A percentile compares a stretch with the other conserved stretches of the same genome.
Evolutionary conservation across 2,113 vertebrate species (phyloP).

Genomic region (Rhabdornis inornatus): DNA sequence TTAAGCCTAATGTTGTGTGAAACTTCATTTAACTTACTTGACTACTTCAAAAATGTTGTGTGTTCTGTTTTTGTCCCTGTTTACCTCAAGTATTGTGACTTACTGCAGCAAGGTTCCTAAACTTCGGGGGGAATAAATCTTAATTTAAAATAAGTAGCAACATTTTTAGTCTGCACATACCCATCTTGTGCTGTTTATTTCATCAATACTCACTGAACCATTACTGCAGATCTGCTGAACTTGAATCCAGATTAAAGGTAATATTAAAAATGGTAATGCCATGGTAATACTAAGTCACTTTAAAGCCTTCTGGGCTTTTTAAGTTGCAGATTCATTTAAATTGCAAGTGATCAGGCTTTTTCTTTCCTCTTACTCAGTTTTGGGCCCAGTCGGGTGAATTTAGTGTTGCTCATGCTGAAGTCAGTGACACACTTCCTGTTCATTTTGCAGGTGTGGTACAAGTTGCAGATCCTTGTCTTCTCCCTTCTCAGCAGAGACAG

Average conservation of each 20-base stretch:
- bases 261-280: neutral
- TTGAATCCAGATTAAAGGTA: neutral
- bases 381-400: neutral
- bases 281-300: neutral
- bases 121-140: constrained; percentile 13
- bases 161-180: neutral
- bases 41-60: constrained; percentile 28
- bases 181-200: neutral
- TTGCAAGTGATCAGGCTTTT: neutral
- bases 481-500: neutral
- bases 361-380: neutral
- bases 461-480: neutral
- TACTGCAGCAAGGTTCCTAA: neutral
- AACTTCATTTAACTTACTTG: constrained; percentile 54
- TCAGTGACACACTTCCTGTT: neutral
- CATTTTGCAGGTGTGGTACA: neutral
- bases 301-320: neutral
- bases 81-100: constrained; percentile 55
- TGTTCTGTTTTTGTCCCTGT: constrained; percentile 23
- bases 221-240: neutral
- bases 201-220: neutral
- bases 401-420: neutral
- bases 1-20: constrained; percentile 57
- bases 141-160: constrained; percentile 30
- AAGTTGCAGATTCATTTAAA: neutral